Conservation (phyloP, 2,113 vertebrate genomes). For the Neomonachus schauinslandi region DNA sequence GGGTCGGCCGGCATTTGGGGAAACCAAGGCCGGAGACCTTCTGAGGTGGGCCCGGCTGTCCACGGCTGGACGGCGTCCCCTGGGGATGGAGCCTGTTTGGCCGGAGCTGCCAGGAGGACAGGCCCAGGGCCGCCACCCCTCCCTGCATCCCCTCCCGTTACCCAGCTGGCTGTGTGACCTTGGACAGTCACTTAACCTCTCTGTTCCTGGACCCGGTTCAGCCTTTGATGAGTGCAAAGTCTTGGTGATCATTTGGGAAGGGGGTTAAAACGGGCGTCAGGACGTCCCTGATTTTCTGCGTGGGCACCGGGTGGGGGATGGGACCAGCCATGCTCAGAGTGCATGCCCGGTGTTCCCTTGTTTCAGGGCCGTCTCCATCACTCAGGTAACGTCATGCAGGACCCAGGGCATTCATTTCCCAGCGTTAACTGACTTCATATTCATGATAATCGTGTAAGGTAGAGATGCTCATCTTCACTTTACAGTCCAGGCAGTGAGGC, state of each 20-base stretch:
- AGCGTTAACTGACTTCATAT: neutral
- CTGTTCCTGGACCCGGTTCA: neutral
- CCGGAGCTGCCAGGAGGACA: neutral
- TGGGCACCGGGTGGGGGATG: neutral
- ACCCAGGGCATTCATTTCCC: neutral
- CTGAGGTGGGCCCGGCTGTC: neutral
- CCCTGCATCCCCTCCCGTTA: neutral
- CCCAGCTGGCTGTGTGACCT: conserved; percentile 68
- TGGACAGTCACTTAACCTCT: neutral
- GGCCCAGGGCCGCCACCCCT: neutral
- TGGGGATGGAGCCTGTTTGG: neutral
- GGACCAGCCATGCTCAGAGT: neutral
- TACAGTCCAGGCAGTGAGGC: neutral
- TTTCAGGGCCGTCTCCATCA: neutral
- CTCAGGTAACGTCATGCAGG: neutral
- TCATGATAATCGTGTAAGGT: fast-evolving
- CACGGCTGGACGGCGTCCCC: neutral
- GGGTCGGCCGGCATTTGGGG: neutral
- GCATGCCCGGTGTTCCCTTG: neutral
- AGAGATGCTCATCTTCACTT: fast-evolving
- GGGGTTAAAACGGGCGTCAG: too few relatives aligned
- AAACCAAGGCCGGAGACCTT: neutral
- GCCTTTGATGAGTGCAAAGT: neutral
- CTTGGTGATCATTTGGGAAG: neutral
- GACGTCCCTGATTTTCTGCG: neutral